Conservation (phyloP, 2,113 vertebrate genomes). For the Amblyornis subalaris region DNA sequence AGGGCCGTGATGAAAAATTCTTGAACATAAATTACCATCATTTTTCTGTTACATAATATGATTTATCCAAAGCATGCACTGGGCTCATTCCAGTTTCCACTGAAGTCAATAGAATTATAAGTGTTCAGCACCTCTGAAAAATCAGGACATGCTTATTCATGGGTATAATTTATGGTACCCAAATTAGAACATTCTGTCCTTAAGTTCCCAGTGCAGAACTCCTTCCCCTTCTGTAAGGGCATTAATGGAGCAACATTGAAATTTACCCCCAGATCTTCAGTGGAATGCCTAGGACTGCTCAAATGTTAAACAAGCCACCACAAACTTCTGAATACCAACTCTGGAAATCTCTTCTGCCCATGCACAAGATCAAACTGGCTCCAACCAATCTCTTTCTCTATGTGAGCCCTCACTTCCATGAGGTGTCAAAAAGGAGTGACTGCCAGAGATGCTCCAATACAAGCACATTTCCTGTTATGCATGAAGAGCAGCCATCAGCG, state of each 20-base stretch:
- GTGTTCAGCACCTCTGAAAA: constrained; percentile 36
- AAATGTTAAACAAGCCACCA: not conserved
- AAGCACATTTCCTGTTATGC: not conserved
- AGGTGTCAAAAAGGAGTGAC: not conserved
- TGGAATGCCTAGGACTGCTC: not conserved
- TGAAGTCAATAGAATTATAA: constrained; percentile 40
- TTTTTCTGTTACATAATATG: constrained; percentile 27
- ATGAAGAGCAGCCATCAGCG: not conserved
- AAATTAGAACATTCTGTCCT: constrained; percentile 48
- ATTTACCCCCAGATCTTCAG: not conserved
- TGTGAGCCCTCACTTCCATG: fast-evolving
- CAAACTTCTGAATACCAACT: not conserved
- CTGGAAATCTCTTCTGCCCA: not conserved
- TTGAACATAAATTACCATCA: constrained; percentile 40
- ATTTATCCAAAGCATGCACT: constrained; percentile 41
- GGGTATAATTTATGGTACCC: constrained; percentile 31
- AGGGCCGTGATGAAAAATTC: not conserved
- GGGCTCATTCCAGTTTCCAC: constrained; percentile 25
- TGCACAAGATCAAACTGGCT: not conserved
- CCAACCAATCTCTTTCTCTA: fast-evolving
- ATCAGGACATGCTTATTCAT: constrained; percentile 37
- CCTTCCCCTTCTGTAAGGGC: not conserved
- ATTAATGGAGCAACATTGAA: not conserved
- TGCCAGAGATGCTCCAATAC: not conserved
- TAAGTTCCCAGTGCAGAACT: not conserved